Percentiles rank a stretch among this genome's conserved stretches.
Evolutionary conservation across 2,888 invertebrate genomes (phyloP).

Genomic region (Rhaphigaster nebulosa): DNA sequence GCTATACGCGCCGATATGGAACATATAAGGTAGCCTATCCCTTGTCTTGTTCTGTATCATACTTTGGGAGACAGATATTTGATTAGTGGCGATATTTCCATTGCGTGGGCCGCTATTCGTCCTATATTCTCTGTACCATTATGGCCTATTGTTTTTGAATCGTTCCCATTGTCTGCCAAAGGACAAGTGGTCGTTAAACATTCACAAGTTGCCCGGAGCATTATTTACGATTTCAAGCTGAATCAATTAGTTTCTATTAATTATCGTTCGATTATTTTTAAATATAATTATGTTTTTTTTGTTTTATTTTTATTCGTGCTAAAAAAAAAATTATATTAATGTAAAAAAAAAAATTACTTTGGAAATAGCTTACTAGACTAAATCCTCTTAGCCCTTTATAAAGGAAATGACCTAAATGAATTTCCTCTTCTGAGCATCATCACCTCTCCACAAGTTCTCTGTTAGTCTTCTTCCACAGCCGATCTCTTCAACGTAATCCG

Average conservation of each 20-base stretch:
- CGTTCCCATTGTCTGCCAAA: background rate
- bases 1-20: too few relatives aligned
- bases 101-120: background rate
- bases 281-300: background rate
- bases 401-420: background rate
- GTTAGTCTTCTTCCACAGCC: background rate
- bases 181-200: background rate
- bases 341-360: too few relatives aligned
- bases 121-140: background rate
- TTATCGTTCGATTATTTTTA: background rate
- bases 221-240: background rate
- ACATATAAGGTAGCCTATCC: background rate
- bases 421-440: background rate
- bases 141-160: slow-evolving; percentile 19
- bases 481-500: background rate
- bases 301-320: background rate
- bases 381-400: background rate
- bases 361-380: too few relatives aligned
- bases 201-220: background rate
- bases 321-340: too few relatives aligned
- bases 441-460: background rate
- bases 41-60: background rate
- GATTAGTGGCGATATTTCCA: background rate
- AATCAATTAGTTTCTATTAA: background rate
- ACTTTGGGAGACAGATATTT: slow-evolving; percentile 1